Conservation (phyloP, 2,888 invertebrate genomes). For the Catocala fraxini region DNA sequence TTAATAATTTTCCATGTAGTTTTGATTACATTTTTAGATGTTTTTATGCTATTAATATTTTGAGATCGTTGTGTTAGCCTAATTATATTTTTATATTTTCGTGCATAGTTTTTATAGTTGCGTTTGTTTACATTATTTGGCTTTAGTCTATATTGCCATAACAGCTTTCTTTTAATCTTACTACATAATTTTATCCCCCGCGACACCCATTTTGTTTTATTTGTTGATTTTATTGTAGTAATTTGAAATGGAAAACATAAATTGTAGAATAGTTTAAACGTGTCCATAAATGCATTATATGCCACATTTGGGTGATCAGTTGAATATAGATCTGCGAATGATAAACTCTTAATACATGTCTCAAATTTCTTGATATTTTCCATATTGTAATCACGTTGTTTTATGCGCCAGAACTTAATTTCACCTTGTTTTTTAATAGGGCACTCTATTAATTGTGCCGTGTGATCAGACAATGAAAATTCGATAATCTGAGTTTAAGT, state of each 20-base stretch:
- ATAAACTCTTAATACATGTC: not conserved
- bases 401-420: not conserved
- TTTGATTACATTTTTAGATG: conserved; percentile 1
- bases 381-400: not conserved
- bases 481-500: not conserved
- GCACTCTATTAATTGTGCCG: not conserved
- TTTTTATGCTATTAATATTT: conserved; percentile 3
- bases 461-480: not conserved
- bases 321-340: not conserved
- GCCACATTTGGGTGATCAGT: not conserved
- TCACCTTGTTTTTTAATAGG: not conserved
- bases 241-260: not conserved
- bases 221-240: not conserved
- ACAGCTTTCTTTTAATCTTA: not conserved
- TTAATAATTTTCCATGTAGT: not conserved
- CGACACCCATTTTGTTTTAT: not conserved
- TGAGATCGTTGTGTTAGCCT: conserved; percentile 1
- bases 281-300: not conserved
- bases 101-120: not conserved
- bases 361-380: not conserved
- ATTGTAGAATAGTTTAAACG: not conserved
- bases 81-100: conserved; percentile 1
- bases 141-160: not conserved
- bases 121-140: not conserved
- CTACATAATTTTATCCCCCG: not conserved